Conservation (phyloP, 1,140 invertebrate species). For the Listronotus oregonensis region DNA sequence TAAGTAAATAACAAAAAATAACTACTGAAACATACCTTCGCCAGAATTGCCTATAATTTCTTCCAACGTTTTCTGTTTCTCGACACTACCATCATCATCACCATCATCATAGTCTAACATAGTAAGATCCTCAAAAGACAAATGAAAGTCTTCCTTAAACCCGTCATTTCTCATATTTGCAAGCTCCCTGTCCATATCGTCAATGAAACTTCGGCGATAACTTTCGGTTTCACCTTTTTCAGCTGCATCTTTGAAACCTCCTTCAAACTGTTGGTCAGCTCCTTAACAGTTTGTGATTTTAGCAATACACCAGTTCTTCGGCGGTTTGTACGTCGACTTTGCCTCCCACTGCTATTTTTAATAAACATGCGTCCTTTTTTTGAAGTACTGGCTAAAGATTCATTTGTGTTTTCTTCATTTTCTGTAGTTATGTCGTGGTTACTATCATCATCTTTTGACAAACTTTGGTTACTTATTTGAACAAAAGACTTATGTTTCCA, state of each 20-base stretch:
- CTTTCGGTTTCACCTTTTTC: conserved; percentile 31
- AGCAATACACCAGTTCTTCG: conserved; percentile 7
- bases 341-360: neutral
- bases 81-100: too few relatives aligned
- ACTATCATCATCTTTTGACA: neutral
- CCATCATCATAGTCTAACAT: conserved; percentile 26
- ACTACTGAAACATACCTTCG: too few relatives aligned
- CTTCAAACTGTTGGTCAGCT: conserved; percentile 21
- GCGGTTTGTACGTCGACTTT: neutral
- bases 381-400: neutral
- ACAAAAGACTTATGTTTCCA: conserved; percentile 16
- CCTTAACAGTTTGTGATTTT: conserved; percentile 4
- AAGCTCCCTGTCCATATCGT: conserved; percentile 33
- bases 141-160: conserved; percentile 33
- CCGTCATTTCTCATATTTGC: conserved; percentile 35
- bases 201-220: conserved; percentile 26
- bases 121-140: conserved; percentile 21
- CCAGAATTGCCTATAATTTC: too few relatives aligned
- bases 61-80: too few relatives aligned
- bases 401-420: neutral
- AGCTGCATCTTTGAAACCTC: conserved; percentile 32
- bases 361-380: neutral
- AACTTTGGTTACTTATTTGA: neutral
- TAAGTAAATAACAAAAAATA: too few relatives aligned
- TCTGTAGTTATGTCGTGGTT: neutral